phyloP scores from a whole-genome alignment of 1,140 invertebrate genomes.

The Caenorhabditis inopinata region DNA sequence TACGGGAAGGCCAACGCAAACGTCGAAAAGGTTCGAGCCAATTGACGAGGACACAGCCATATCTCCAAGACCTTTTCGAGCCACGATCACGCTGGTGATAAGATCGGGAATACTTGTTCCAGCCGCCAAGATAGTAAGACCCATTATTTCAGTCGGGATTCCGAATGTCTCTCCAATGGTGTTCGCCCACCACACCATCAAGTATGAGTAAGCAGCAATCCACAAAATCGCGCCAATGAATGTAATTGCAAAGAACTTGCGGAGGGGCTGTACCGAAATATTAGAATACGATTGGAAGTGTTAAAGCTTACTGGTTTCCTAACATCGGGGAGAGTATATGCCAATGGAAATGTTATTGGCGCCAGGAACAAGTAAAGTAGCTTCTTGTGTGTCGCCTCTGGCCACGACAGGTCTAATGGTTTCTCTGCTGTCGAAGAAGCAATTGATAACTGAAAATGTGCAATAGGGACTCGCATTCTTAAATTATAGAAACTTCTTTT shows the following conservation, averaged over 20 bases:
- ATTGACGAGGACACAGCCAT: constrained; percentile 98
- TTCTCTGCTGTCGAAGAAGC: constrained; percentile 61
- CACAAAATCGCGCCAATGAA: constrained; percentile 84
- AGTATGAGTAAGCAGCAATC: constrained; percentile 69
- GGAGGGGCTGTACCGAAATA: background rate
- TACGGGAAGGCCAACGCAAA: constrained; percentile 88
- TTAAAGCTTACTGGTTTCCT: constrained; percentile 26
- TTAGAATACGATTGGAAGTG: background rate
- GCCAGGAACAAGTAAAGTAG: constrained; percentile 86
- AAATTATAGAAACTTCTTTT: background rate
- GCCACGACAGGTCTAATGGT: constrained; percentile 71
- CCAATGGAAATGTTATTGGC: constrained; percentile 89
- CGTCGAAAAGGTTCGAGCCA: constrained; percentile 98
- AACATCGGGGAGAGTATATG: constrained; percentile 88
- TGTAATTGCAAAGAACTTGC: constrained; percentile 84
- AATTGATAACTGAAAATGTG: background rate
- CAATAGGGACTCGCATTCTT: background rate
- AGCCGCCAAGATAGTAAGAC: constrained; percentile 69
- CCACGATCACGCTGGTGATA: constrained; percentile 67
- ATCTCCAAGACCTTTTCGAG: constrained; percentile 74
- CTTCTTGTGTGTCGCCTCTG: constrained; percentile 77
- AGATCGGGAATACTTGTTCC: constrained; percentile 70
- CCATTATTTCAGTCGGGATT: constrained; percentile 68
- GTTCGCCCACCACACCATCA: constrained; percentile 68
- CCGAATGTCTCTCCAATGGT: constrained; percentile 67